phyloP scores from a whole-genome alignment of 2,113 vertebrate species.

The Apeltes quadracus region DNA sequence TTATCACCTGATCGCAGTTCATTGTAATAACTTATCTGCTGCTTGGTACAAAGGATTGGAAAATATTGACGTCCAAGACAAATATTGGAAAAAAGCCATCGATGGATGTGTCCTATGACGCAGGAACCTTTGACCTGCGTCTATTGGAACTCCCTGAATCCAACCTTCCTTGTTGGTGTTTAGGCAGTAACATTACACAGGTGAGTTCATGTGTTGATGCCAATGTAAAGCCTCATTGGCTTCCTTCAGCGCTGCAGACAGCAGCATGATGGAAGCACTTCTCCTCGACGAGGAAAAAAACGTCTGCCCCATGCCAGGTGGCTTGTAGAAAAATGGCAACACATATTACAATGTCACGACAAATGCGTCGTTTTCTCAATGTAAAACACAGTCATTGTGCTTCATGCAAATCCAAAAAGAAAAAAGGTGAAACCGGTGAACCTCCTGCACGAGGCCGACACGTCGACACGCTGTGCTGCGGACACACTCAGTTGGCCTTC shows the following conservation, averaged over 20 bases:
- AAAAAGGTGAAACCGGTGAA: too few species aligned
- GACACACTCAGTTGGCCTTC: conserved; percentile 10
- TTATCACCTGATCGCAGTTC: conserved; percentile 23
- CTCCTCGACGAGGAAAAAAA: conserved; percentile 10
- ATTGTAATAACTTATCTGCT: not conserved
- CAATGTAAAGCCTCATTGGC: not conserved
- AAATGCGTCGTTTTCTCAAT: not conserved
- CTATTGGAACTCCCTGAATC: not conserved
- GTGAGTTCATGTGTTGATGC: not conserved
- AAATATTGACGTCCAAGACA: not conserved
- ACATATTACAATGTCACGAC: not conserved
- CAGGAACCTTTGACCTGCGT: not conserved
- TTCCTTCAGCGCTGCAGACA: not conserved
- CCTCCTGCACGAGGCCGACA: conserved; percentile 1
- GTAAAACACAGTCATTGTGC: not conserved
- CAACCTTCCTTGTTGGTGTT: not conserved
- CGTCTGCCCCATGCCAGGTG: too few species aligned
- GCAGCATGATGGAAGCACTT: not conserved
- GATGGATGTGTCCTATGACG: not conserved
- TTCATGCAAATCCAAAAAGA: not conserved
- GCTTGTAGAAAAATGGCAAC: not conserved
- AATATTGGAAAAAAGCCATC: not conserved
- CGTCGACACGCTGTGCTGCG: not conserved
- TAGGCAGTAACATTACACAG: not conserved
- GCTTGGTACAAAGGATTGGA: not conserved